A percentile compares a stretch with the other conserved stretches of the same genome.
These are phyloP conservation scores for Plebejus melissa DNA, from an alignment of 2,888 invertebrate genomes.

Conservation along the genomic window DNA sequence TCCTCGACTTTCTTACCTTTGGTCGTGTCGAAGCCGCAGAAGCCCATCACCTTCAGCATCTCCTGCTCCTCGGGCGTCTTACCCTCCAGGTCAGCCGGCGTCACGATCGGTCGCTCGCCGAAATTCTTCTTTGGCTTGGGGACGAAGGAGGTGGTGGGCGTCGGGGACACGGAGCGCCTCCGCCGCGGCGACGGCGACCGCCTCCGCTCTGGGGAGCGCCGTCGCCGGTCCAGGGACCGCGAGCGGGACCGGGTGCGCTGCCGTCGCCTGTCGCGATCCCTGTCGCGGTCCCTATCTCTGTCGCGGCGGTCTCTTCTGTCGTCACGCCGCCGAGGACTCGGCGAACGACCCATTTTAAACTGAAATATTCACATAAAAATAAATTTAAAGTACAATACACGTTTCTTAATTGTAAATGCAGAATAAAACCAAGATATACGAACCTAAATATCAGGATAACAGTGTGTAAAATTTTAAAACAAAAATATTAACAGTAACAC, in stretches of 20 bases:
- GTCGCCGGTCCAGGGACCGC: conserved; percentile 62
- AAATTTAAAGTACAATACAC: not conserved
- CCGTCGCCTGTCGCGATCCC: conserved; percentile 65
- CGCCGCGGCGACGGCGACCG: conserved; percentile 49
- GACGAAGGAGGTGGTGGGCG: conserved; percentile 61
- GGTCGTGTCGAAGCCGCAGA: conserved; percentile 96
- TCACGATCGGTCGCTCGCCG: conserved; percentile 82
- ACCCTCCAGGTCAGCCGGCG: conserved; percentile 92
- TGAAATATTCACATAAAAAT: conserved; percentile 33
- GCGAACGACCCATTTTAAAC: conserved; percentile 71
- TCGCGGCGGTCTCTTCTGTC: conserved; percentile 47
- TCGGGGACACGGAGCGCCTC: conserved; percentile 58
- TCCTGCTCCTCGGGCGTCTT: conserved; percentile 94
- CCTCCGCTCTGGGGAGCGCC: conserved; percentile 67
- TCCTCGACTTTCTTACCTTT: conserved; percentile 97
- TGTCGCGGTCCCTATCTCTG: conserved; percentile 55
- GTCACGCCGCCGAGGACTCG: conserved; percentile 71
- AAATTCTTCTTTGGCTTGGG: conserved; percentile 62
- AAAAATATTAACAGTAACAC: conserved; percentile 61
- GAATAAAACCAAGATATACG: conserved; percentile 33
- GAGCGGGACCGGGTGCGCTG: conserved; percentile 66
- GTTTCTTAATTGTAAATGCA: not conserved
- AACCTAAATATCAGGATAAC: conserved; percentile 63
- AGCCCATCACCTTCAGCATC: conserved; percentile 98
- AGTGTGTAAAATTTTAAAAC: conserved; percentile 59